Evolutionary conservation across 2,113 vertebrate genomes (phyloP), one percentile per base, ranked within the genome.

Genomic region (Pithys albifrons): DNA sequence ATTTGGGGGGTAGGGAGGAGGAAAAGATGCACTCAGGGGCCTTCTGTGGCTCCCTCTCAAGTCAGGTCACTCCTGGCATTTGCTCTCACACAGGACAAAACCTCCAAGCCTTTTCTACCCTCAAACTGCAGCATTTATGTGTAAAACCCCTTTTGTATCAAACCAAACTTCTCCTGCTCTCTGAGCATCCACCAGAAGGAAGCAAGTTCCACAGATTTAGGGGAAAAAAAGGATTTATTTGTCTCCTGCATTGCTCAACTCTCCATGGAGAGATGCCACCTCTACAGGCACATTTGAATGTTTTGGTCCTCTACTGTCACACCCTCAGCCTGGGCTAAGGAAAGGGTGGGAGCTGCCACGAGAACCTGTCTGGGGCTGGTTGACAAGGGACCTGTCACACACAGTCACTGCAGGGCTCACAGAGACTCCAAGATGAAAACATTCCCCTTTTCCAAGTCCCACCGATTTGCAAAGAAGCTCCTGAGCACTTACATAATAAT

Each of bases 401-500:
- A 41, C 48, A 25, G 10, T 65, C 29, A 51, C 33, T 49, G 80
- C 12, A 72, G 35, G 35, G 57, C 78, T 85, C 12, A 71, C 46
- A 85, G 69, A 83, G 66, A 43, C 81, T 76, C 29, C 31, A 55
- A 19, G 67, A 37, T 16, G 43, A 90, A 91, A 83, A 57, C 48
- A 37, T 55, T 28, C 62, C 70, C 72, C 51, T 45, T 33, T 92
- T 91, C 91, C 89, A 89, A 81, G 89, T 74, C 89, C 70, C 86
- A 70, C 72, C 1, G 1, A 45, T 69, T 29, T 57, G 72, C 85
- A 88, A 84, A 91, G 74, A 55, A 94, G 79, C 88, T 93, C 83
- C 79, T 77, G 43, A 94, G 83, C 65, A 41, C 83, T 96, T 95
- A 95, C 9, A 95, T 97, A 95, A 95, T 96, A 95, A 95, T 82